Percentiles rank a stretch among this genome's conserved stretches.
These are phyloP conservation scores for Pseudolaguvia tuberculata DNA, from an alignment of 2,113 vertebrate species.

Conservation along the genomic window DNA sequence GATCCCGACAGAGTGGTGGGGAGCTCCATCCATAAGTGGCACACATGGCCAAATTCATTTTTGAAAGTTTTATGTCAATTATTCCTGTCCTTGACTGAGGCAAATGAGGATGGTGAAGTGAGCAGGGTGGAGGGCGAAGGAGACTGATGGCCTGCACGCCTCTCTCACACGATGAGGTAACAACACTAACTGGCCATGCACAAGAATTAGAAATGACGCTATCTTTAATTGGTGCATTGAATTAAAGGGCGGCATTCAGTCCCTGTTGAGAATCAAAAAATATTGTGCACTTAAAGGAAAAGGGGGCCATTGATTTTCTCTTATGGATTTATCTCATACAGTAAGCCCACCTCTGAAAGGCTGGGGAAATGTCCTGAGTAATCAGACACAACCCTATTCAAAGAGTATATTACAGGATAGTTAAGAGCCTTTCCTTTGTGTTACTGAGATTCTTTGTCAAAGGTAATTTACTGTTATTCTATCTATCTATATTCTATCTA, in stretches of 20 bases:
- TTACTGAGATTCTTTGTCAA: background rate
- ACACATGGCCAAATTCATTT: constrained; percentile 89
- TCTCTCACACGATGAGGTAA: constrained; percentile 85
- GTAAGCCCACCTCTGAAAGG: constrained; percentile 57
- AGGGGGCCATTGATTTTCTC: constrained; percentile 88
- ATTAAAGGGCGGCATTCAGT: constrained; percentile 76
- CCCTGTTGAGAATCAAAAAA: constrained; percentile 84
- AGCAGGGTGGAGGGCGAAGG: constrained; percentile 46
- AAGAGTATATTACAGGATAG: constrained; percentile 12
- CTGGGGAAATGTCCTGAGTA: constrained; percentile 49
- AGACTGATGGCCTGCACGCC: constrained; percentile 62
- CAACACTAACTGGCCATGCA: constrained; percentile 77
- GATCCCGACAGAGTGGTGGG: constrained; percentile 79
- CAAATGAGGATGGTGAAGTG: constrained; percentile 63
- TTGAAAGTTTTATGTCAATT: constrained; percentile 94
- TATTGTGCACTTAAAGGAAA: constrained; percentile 95
- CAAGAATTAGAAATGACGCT: constrained; percentile 87
- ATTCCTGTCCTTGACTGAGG: constrained; percentile 93
- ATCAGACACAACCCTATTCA: constrained; percentile 18
- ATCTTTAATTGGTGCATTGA: constrained; percentile 92
- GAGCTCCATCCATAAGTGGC: constrained; percentile 74
- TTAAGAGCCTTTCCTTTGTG: constrained; percentile 13
- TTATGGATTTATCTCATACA: constrained; percentile 78
- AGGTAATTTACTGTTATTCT: background rate
- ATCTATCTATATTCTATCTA: background rate